Base-by-base conservation (phyloP, 2,113 vertebrate genomes). In the human region DNA sequence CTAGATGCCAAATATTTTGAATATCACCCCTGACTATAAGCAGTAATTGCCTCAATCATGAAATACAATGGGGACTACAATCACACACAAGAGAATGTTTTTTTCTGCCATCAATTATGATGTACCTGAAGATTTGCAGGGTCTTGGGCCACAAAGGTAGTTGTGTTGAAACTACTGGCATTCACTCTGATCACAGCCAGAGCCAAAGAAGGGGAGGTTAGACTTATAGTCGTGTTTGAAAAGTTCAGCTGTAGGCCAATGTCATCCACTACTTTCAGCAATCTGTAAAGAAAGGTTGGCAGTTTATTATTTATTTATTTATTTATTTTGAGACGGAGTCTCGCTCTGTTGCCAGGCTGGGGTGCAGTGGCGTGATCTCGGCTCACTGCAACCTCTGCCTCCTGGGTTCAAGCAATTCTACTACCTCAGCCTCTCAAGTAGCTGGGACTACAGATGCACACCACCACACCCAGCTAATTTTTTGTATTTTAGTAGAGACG, bases 231-330 rank as follows among this genome's bases (percentile, higher is more conserved):
- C 7, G 94, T 94, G 30, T 97, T 97, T 11, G 97, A 86, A 70
- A 99, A 98, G 18, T 98, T 98, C 97, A 99, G 72, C 97, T 99
- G 99, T 89, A 99, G 94, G 80, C 99, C 99, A 94, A 99, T 98
- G 35, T 90, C 95, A 96, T 99, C 99, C 86, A 99, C 99, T 45
- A 99, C 87, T 80, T 97, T 98, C 96, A 99, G 99, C 97, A 99
- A 97, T 98, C 99, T 99, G 97, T 96, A 96, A 87, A 94, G 96
- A 96, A 48, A 97, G 45, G 43, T 27, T 57, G 64, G 59, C 70
- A 90, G 50, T 94, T 96, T 83, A 6, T 64, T 64, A 6, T 30
- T 13, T 61, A 4, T 61, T 61, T 52, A 5, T 61, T 61, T 61
- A 25, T 6, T 64, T 64, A 6, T 61, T 64, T 64, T 30, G 61